Conservation (phyloP, 2,888 invertebrate species). For the Chorisops tibialis region DNA sequence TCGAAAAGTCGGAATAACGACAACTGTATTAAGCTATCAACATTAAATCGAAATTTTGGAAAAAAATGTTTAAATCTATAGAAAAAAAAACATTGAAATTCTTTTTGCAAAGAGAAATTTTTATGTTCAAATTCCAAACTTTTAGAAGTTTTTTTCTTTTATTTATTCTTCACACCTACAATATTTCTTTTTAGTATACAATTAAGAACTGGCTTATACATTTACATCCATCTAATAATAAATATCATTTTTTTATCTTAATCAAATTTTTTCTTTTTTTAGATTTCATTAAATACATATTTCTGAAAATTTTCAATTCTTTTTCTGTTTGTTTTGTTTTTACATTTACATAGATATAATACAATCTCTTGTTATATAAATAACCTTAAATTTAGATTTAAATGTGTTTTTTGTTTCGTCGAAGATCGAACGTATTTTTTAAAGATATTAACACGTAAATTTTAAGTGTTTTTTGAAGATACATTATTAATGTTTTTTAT, state of each 20-base stretch:
- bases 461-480: background rate
- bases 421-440: background rate
- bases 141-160: constrained; percentile 4
- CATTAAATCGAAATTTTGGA: too few species aligned
- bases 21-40: background rate
- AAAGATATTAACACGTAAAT: background rate
- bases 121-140: constrained; percentile 19
- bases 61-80: too few species aligned
- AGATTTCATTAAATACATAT: constrained; percentile 1
- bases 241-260: background rate
- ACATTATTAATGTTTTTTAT: constrained; percentile 1
- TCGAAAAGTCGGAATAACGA: background rate
- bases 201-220: constrained; percentile 24
- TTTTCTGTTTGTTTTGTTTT: background rate
- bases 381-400: too few species aligned
- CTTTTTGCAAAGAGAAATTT: background rate
- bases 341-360: background rate
- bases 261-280: constrained; percentile 1
- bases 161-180: constrained; percentile 14
- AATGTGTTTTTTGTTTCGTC: background rate
- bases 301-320: background rate
- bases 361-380: too few species aligned
- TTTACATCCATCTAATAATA: constrained; percentile 21
- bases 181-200: constrained; percentile 15
- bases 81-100: too few species aligned